These are phyloP conservation scores for Brachyrhaphis roseni DNA, from an alignment of 2,797 vertebrate genomes.

Conservation along the genomic window DNA sequence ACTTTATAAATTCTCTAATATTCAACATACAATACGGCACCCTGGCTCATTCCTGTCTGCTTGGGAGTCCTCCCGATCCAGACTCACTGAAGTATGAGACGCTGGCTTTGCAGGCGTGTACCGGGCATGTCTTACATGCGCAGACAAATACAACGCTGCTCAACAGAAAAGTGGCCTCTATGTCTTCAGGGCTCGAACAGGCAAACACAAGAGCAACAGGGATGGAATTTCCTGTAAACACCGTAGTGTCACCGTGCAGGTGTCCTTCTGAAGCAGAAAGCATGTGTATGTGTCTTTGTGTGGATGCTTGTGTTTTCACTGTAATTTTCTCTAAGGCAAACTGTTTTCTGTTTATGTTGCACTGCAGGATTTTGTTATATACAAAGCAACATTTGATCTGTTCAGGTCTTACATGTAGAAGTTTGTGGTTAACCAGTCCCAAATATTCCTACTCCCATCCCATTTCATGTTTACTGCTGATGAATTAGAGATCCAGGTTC, in stretches of 20 bases:
- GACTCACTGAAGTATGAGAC: conserved; percentile 67
- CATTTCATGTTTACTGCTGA: conserved; percentile 57
- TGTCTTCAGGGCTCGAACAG: conserved; percentile 64
- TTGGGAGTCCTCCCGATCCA: conserved; percentile 41
- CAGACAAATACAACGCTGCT: conserved; percentile 67
- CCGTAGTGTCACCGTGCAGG: conserved; percentile 55
- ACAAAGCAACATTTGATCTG: conserved; percentile 19
- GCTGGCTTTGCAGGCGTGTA: conserved; percentile 62
- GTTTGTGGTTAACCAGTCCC: conserved; percentile 52
- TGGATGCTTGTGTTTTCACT: conserved; percentile 30
- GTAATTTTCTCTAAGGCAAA: conserved; percentile 3
- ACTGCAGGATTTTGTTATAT: conserved; percentile 7
- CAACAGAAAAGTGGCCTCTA: conserved; percentile 64
- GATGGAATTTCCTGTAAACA: conserved; percentile 74
- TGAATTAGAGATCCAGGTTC: conserved; percentile 41
- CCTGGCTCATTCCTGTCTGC: conserved; percentile 67
- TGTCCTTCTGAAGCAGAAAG: conserved; percentile 41
- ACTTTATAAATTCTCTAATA: conserved; percentile 45
- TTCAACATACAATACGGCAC: conserved; percentile 61
- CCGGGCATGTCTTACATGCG: conserved; percentile 72
- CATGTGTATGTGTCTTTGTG: conserved; percentile 10
- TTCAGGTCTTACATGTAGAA: conserved; percentile 30
- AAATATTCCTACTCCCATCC: conserved; percentile 31
- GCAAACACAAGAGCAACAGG: conserved; percentile 66
- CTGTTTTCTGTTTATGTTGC: background rate